phyloP scores from a whole-genome alignment of 2,113 vertebrate genomes.

The Macrotus californicus region DNA sequence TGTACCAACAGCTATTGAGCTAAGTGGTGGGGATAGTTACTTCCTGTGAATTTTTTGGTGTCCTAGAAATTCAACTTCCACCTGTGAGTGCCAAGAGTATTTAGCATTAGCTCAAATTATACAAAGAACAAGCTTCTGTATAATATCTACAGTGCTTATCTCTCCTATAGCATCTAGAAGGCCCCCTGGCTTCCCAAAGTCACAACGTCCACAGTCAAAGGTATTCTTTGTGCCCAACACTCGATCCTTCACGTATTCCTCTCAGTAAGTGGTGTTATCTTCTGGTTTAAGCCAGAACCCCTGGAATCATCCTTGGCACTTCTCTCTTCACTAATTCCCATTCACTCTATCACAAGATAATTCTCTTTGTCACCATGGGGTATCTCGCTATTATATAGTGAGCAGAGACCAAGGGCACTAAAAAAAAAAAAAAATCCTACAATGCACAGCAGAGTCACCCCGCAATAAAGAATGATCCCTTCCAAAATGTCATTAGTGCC shows the following conservation, averaged over 20 bases:
- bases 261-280: not conserved
- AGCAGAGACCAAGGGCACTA: not conserved
- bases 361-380: not conserved
- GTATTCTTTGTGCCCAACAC: not conserved
- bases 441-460: not conserved
- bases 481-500: not conserved
- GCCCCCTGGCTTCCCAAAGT: not conserved
- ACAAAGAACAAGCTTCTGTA: not conserved
- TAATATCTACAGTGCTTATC: not conserved
- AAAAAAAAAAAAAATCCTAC: not conserved
- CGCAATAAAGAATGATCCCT: not conserved
- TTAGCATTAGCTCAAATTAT: not conserved
- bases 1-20: not conserved
- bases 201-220: not conserved
- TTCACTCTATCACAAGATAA: not conserved
- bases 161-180: not conserved
- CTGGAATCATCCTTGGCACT: not conserved
- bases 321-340: not conserved
- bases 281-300: not conserved
- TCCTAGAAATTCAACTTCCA: not conserved
- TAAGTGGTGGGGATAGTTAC: not conserved
- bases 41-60: not conserved
- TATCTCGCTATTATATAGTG: not conserved
- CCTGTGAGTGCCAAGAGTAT: not conserved
- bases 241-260: not conserved